Evolutionary conservation across 2,888 invertebrate species (phyloP).

Genomic region (Orthosia gothica): DNA sequence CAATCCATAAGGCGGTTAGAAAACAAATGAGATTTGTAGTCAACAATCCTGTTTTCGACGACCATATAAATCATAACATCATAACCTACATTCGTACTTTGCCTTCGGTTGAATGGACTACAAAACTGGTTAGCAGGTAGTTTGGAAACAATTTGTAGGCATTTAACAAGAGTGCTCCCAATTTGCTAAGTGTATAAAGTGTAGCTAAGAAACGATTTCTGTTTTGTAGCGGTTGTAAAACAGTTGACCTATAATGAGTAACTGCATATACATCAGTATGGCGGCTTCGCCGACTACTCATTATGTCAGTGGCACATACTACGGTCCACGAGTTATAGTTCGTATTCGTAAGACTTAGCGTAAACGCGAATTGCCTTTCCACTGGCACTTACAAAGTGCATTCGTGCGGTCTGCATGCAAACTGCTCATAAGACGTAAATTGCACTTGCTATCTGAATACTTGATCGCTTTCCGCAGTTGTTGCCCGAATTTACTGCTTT

Average conservation of each 20-base stretch:
- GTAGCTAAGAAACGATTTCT: slow-evolving; percentile 14
- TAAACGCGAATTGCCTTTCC: slow-evolving; percentile 39
- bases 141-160: slow-evolving; percentile 35
- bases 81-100: slow-evolving; percentile 17
- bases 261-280: slow-evolving; percentile 10
- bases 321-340: slow-evolving; percentile 1
- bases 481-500: slow-evolving; percentile 44
- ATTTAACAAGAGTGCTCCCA: slow-evolving; percentile 31
- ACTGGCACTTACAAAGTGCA: slow-evolving; percentile 45
- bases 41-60: neutral
- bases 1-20: neutral
- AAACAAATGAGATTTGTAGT: neutral
- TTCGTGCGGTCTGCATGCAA: slow-evolving; percentile 58
- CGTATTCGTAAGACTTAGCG: slow-evolving; percentile 25
- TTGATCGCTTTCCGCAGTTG: slow-evolving; percentile 43
- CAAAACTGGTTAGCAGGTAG: slow-evolving; percentile 57
- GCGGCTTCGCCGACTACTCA: neutral
- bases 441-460: slow-evolving; percentile 55
- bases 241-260: slow-evolving; percentile 5
- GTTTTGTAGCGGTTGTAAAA: slow-evolving; percentile 24
- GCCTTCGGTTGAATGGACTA: slow-evolving; percentile 20
- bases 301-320: slow-evolving; percentile 14
- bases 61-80: slow-evolving; percentile 14
- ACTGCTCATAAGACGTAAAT: slow-evolving; percentile 53
- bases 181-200: slow-evolving; percentile 23